Base-by-base conservation (phyloP, 1,140 invertebrate species). In the Helicoverpa armigera region DNA sequence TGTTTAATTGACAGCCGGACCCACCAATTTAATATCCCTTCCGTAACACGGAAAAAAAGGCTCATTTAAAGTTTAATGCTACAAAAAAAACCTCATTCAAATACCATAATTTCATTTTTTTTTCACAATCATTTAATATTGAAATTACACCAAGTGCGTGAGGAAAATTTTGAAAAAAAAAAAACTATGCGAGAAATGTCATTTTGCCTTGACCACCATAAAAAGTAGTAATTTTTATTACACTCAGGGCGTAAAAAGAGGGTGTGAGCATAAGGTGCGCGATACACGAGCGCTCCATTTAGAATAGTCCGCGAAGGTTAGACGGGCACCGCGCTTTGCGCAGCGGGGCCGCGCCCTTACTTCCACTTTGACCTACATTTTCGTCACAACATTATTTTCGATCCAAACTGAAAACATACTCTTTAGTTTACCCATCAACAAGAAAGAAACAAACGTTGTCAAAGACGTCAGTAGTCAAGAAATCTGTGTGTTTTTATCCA, bases 211-310 rank as follows among this genome's bases (percentile, higher is more conserved):
- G 35, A 43, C 35, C 35, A 43, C 5, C 35, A 43, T 43, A 43
- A 43, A 43, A 43, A 43, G 35, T 43, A 9, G 35, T 43, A 43
- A 43, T 9, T 43, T 43, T 43, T 43, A 7, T 43, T 43, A 43
- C 35, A 43, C 35, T 43, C 35, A 9, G 35, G 35, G 35, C 35
- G 35, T 43, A 43, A 43, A 61, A 61, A 61, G 11, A 61, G 58
- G 65, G 65, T 50, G 65, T 69, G 18, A 23, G 23, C 43, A 50
- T 16, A 18, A 69, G 13, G 63, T 67, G 65, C 65, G 65, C 65
- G 12, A n/a, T 43, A 10, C 18, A 43, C 50, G 2, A 51, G 43
- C 16, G 43, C 12, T 69, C 65, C 16, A 69, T 69, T 69, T 13
- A 69, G 23, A 67, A 48, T 48, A 67, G 13, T 16, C 50, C 65